Evolutionary conservation across 2,888 invertebrate species (phyloP).

Genomic region (Laothoe populi): DNA sequence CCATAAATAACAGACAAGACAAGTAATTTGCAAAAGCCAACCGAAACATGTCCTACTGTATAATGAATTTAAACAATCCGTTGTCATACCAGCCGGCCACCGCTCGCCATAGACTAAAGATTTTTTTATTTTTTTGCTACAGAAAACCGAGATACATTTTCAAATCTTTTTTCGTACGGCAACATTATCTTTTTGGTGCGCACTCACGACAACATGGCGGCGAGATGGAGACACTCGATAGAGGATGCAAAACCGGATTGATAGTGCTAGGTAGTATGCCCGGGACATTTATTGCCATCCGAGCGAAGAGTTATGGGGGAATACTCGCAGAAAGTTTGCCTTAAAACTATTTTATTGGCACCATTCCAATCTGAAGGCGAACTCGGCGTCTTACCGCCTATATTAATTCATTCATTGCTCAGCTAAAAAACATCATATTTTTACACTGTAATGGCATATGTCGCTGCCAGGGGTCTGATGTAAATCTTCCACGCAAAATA

Average conservation of each 20-base stretch:
- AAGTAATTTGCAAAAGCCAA: constrained; percentile 35
- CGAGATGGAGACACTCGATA: constrained; percentile 76
- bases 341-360: constrained; percentile 76
- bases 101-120: constrained; percentile 62
- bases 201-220: constrained; percentile 48
- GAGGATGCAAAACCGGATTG: constrained; percentile 74
- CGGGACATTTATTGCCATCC: constrained; percentile 70
- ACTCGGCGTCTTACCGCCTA: constrained; percentile 52
- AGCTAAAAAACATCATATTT: constrained; percentile 79
- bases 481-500: constrained; percentile 41
- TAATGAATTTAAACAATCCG: constrained; percentile 60
- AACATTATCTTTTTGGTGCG: constrained; percentile 59
- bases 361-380: constrained; percentile 66
- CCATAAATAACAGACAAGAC: constrained; percentile 24
- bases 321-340: constrained; percentile 66
- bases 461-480: constrained; percentile 49
- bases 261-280: constrained; percentile 69
- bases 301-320: constrained; percentile 64
- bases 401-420: constrained; percentile 73
- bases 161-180: constrained; percentile 47
- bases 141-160: constrained; percentile 53
- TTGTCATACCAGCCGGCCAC: constrained; percentile 62
- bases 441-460: constrained; percentile 62
- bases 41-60: constrained; percentile 46
- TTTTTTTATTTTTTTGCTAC: constrained; percentile 63